These are phyloP conservation scores for Ascidia mentula DNA, from an alignment of 23 tunicate species.

Conservation along the genomic window DNA sequence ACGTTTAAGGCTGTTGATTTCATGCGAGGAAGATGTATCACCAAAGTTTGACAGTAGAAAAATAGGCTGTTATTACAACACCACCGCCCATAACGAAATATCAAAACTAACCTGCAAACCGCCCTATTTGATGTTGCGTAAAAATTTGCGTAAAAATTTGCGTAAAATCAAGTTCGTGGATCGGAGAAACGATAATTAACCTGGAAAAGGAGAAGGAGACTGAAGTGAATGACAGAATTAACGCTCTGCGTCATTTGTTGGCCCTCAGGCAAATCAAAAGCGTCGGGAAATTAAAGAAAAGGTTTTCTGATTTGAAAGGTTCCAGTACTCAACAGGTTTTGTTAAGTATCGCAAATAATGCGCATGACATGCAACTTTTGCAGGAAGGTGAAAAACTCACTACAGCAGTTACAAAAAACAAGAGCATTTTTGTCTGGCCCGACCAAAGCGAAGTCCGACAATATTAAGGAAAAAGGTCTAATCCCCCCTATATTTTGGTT, in stretches of 20 bases:
- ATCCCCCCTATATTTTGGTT: too few species aligned
- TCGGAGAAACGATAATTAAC: neutral
- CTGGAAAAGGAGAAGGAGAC: neutral
- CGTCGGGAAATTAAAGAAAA: neutral
- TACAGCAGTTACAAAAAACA: too few species aligned
- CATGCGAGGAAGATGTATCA: neutral
- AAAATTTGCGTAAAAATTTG: too few species aligned
- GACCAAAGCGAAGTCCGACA: too few species aligned
- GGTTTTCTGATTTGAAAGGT: too few species aligned
- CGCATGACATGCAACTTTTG: too few species aligned
- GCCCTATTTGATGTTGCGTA: neutral
- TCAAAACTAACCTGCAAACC: neutral
- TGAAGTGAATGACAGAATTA: neutral
- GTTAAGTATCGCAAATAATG: too few species aligned
- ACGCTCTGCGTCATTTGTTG: neutral
- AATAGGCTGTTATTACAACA: neutral
- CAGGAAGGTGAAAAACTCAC: too few species aligned
- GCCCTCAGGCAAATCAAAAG: neutral
- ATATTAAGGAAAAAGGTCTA: too few species aligned
- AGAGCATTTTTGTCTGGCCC: too few species aligned
- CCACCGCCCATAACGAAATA: neutral
- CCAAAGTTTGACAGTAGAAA: neutral
- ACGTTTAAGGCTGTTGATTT: neutral
- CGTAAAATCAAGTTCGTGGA: neutral
- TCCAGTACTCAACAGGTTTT: too few species aligned